Base-by-base conservation (phyloP, 2,113 vertebrate genomes). In the Erythrocercus mccallii region DNA sequence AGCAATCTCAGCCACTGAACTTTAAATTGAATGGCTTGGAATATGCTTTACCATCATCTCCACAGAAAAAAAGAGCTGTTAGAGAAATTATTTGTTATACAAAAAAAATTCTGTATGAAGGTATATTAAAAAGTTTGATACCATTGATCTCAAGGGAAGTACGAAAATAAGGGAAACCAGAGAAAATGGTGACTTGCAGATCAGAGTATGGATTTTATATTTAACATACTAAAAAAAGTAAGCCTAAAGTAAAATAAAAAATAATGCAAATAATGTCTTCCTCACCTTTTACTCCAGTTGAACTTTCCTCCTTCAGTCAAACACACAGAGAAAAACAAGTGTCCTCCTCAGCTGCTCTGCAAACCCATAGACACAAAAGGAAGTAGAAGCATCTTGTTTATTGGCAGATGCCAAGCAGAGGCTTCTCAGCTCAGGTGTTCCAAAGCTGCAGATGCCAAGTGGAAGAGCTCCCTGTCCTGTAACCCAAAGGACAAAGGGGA, bases 281-380 rank as follows among this genome's bases (percentile, higher is more conserved):
- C 45, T 80, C 2, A 3, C 24, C n/a, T 92, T 89, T 71, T 23
- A 20, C 11, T 82, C 33, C 25, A 25, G 17, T 48, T 60, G 13
- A 7, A 10, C 40, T 68, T 60, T 56, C 40, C 22, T 78, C 31
- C 53, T 88, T 60, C n/a, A 44, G 23, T 68, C 53, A 74, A 37
- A 76, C 5, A 19, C 12, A 28, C 8, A 23, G 0, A 45, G 6
- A 33, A 22, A 31, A 42, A 7, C n/a, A 35, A 35, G 6, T 7
- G 37, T 16, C 10, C 15, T 88, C 70, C 44, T 80, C 53, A 90
- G 58, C 27, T 90, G 27, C 35, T 47, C 57, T 64, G 27, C 40
- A 71, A 60, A 37, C n/a, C 64, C 7, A 38, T 0, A 57, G 24
- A 19, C 20, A 58, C 12, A 54, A 74, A 84, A 40, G 30, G 9